Percentiles rank a stretch among this genome's conserved stretches.
Conservation (phyloP, 1,140 invertebrate genomes). For the Drosophila malerkotliana region DNA sequence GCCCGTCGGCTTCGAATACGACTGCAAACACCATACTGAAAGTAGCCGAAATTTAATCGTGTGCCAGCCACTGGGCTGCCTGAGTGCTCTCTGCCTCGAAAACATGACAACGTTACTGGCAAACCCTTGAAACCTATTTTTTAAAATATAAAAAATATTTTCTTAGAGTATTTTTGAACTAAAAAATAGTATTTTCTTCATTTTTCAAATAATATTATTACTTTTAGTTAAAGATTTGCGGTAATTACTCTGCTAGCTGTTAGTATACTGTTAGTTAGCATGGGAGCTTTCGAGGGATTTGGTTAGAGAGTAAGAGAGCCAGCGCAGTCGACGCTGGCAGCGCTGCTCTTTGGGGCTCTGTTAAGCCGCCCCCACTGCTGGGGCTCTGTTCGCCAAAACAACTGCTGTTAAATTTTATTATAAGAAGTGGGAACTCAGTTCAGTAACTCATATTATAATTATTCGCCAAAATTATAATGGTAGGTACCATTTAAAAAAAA, state of each 20-base stretch:
- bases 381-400: slow-evolving; percentile 8
- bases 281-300: not conserved
- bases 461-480: too few species aligned
- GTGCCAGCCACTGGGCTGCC: not conserved
- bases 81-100: not conserved
- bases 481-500: not conserved
- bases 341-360: slow-evolving; percentile 46
- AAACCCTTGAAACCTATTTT: not conserved
- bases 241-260: not conserved
- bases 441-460: too few species aligned
- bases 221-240: not conserved
- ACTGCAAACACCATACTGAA: slow-evolving; percentile 53
- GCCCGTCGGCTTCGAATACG: slow-evolving; percentile 46
- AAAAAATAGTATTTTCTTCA: not conserved
- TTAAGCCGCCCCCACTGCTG: slow-evolving; percentile 17
- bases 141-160: not conserved
- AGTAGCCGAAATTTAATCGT: slow-evolving; percentile 49
- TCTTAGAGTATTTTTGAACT: not conserved
- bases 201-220: not conserved
- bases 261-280: slow-evolving; percentile 1
- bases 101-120: not conserved
- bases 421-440: too few species aligned
- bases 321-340: slow-evolving; percentile 15
- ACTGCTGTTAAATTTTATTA: not conserved
- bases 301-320: slow-evolving; percentile 1